phyloP scores from a whole-genome alignment of 2,888 invertebrate genomes.

The Lithophane socia region DNA sequence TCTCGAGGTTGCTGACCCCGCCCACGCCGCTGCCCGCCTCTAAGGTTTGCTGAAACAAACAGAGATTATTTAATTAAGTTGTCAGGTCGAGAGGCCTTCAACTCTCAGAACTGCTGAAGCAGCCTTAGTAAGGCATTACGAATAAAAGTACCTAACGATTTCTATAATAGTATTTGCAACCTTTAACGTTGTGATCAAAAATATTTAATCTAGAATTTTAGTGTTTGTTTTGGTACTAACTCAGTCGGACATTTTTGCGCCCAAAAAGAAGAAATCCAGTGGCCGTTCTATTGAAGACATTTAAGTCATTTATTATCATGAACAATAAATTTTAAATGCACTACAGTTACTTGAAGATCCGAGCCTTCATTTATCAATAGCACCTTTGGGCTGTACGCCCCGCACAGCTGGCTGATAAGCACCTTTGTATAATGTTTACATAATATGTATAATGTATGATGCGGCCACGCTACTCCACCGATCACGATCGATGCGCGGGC shows the following conservation, averaged over 20 bases:
- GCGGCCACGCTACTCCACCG: conserved; percentile 38
- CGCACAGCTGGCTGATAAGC: conserved; percentile 46
- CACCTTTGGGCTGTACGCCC: conserved; percentile 26
- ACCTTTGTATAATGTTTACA: conserved; percentile 27
- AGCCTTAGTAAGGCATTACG: background rate
- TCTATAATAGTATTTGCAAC: background rate
- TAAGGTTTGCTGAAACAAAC: conserved; percentile 89
- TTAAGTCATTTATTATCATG: too few relatives aligned
- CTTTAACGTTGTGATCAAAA: background rate
- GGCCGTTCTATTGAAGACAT: too few relatives aligned
- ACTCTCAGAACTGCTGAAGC: background rate
- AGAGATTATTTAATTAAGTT: conserved; percentile 42
- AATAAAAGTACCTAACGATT: background rate
- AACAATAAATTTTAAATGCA: too few relatives aligned
- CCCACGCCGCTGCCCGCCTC: conserved; percentile 84
- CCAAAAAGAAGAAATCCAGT: background rate
- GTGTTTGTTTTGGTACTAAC: background rate
- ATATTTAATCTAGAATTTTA: background rate
- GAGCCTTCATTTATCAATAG: background rate
- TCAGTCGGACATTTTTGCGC: background rate
- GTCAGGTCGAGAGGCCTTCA: background rate
- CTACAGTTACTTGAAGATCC: background rate
- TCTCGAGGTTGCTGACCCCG: conserved; percentile 94
- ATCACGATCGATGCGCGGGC: conserved; percentile 58
- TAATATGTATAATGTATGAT: conserved; percentile 49